phyloP scores from a whole-genome alignment of 2,113 vertebrate genomes.

The Varanus salvator region DNA sequence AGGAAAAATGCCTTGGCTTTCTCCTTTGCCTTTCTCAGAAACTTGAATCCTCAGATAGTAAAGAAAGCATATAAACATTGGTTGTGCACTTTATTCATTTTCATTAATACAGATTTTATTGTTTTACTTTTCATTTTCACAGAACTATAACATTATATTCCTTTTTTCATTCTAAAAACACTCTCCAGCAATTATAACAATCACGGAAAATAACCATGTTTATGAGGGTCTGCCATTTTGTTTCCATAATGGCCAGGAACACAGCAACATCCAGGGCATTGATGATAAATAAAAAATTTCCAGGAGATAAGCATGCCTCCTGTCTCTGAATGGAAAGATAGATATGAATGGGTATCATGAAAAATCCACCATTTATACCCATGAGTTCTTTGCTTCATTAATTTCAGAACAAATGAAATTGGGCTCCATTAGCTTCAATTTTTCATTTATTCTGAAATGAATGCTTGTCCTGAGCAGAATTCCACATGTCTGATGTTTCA shows the following conservation, averaged over 20 bases:
- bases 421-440: background rate
- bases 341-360: background rate
- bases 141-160: background rate
- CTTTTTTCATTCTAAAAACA: background rate
- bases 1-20: background rate
- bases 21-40: background rate
- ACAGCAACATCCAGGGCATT: background rate
- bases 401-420: too few relatives aligned
- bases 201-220: background rate
- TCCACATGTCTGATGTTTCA: background rate
- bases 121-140: background rate
- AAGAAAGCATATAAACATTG: background rate
- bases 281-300: background rate
- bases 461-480: background rate
- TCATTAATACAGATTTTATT: background rate
- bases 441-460: background rate
- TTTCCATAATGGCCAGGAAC: background rate
- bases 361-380: too few relatives aligned
- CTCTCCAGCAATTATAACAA: background rate
- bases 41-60: background rate
- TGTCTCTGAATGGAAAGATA: background rate
- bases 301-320: background rate
- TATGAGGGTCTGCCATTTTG: background rate
- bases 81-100: background rate
- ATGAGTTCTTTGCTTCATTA: too few relatives aligned